Conservation (phyloP, 2,888 invertebrate genomes). For the Eueremaeus valkanovi region DNA sequence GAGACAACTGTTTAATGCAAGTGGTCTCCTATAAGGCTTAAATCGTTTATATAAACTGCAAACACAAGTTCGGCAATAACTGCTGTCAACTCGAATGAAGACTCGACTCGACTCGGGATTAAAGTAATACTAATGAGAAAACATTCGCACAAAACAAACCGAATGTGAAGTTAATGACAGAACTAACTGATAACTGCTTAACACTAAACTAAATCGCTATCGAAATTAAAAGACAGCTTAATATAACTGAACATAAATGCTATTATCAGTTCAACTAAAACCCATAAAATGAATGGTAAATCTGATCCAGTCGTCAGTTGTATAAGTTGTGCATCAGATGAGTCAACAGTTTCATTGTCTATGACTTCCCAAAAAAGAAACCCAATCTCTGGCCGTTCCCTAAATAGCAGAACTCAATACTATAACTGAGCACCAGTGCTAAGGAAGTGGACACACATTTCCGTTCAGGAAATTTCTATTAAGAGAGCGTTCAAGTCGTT, state of each 20-base stretch:
- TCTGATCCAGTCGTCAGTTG: neutral
- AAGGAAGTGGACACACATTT: conserved; percentile 36
- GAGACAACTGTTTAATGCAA: conserved; percentile 31
- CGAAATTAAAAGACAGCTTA: neutral
- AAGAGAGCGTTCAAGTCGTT: conserved; percentile 19
- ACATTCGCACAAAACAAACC: conserved; percentile 2
- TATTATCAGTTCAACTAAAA: neutral
- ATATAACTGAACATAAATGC: neutral
- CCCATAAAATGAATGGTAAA: neutral
- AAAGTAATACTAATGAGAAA: conserved; percentile 22
- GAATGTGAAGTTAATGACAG: neutral
- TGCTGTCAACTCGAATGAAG: neutral
- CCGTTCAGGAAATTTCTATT: conserved; percentile 29
- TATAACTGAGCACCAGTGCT: neutral
- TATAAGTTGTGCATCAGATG: neutral
- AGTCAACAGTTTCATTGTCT: conserved; percentile 23
- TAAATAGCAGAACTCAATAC: neutral
- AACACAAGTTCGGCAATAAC: neutral
- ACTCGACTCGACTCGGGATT: neutral
- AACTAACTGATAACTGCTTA: neutral
- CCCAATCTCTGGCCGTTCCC: neutral
- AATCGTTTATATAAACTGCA: conserved; percentile 17
- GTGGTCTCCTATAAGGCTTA: conserved; percentile 18
- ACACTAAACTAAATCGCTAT: no score
- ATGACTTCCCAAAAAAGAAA: conserved; percentile 1